These are phyloP conservation scores for Drosophila sp. DNA, from an alignment of 1,140 invertebrate species.

Conservation along the genomic window DNA sequence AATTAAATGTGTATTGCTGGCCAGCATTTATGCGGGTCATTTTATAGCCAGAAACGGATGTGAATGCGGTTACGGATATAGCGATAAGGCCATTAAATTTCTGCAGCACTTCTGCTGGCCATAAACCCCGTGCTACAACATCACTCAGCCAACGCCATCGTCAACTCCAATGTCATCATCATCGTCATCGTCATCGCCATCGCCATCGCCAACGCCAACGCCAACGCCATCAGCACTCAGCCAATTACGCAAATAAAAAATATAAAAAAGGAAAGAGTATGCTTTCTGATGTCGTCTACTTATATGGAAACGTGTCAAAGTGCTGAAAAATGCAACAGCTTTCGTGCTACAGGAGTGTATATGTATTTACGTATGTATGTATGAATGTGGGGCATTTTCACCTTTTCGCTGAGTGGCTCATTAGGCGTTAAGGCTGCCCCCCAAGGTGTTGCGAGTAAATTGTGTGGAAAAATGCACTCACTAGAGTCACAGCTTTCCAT, in stretches of 20 bases:
- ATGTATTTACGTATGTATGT: not conserved
- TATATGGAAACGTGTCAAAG: constrained; percentile 73
- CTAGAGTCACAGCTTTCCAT: constrained; percentile 19
- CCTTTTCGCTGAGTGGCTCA: constrained; percentile 69
- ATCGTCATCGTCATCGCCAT: too few species aligned
- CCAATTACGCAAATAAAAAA: constrained; percentile 78
- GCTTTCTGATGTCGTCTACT: constrained; percentile 24
- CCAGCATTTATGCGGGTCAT: constrained; percentile 71
- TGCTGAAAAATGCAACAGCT: constrained; percentile 71
- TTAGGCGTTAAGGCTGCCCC: constrained; percentile 60
- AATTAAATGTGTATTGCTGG: constrained; percentile 61
- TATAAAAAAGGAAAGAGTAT: constrained; percentile 55
- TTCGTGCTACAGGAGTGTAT: constrained; percentile 9
- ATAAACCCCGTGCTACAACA: constrained; percentile 64
- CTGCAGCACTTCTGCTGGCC: constrained; percentile 46
- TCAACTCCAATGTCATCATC: not conserved
- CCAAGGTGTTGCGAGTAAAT: constrained; percentile 64
- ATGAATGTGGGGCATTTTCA: not conserved
- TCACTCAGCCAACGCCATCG: constrained; percentile 48
- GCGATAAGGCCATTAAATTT: constrained; percentile 78
- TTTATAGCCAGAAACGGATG: constrained; percentile 70
- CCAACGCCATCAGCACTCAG: constrained; percentile 58
- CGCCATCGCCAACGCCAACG: not conserved
- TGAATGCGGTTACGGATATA: constrained; percentile 38
- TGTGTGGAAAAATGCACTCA: constrained; percentile 66